Evolutionary conservation across 37 sponge, comb jelly and placozoan genomes (phyloP).

Genomic region (Bolinopsis microptera): DNA sequence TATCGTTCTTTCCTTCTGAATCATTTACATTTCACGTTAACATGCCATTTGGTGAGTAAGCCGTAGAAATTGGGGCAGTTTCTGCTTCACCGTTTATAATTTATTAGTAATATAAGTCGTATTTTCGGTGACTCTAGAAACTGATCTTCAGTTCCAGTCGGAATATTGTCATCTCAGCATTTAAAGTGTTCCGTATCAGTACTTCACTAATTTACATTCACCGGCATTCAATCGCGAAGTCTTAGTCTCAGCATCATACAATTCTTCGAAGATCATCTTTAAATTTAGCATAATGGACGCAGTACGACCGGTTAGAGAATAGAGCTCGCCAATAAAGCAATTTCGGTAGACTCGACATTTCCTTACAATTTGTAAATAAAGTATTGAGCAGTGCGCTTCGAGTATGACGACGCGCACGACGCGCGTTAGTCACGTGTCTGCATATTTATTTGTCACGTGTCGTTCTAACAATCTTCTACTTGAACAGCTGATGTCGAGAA

Average conservation of each 20-base stretch:
- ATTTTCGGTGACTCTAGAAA: too few relatives aligned
- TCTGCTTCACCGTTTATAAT: too few relatives aligned
- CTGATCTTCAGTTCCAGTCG: too few relatives aligned
- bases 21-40: too few relatives aligned
- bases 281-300: neutral
- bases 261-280: neutral
- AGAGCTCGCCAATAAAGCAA: neutral
- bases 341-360: conserved; percentile 21
- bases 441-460: neutral
- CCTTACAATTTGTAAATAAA: neutral
- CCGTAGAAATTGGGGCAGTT: too few relatives aligned
- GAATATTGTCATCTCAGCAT: too few relatives aligned
- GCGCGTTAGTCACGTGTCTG: neutral
- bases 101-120: too few relatives aligned
- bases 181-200: neutral
- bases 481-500: neutral
- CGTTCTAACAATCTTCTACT: neutral
- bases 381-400: conserved; percentile 10
- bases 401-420: neutral
- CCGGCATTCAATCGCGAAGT: neutral
- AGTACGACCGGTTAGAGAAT: neutral
- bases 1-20: too few relatives aligned
- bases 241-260: neutral
- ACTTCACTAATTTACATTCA: neutral
- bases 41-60: too few relatives aligned